phyloP scores from a whole-genome alignment of 2,113 vertebrate genomes.

The Phainopepla nitens region DNA sequence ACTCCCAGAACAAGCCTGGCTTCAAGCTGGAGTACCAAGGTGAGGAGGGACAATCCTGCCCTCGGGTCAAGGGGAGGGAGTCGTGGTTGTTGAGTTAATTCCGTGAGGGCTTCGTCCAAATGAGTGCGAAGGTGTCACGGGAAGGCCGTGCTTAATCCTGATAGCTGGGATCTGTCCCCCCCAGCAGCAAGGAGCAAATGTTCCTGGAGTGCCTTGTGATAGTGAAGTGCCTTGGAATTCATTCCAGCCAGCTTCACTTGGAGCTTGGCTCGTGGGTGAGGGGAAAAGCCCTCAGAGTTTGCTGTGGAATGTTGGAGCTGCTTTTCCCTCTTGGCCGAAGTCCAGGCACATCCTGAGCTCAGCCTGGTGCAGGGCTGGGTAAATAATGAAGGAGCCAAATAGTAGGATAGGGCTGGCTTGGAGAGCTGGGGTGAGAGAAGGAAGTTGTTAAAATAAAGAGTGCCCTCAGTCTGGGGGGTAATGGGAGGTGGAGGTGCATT shows the following conservation, averaged over 20 bases:
- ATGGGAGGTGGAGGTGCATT: background rate
- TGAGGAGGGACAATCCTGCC: background rate
- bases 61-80: background rate
- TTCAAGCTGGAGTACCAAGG: constrained; percentile 97
- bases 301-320: background rate
- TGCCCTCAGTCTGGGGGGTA: no score
- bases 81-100: fast-evolving
- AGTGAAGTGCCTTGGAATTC: background rate
- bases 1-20: constrained; percentile 95
- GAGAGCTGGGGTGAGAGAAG: background rate
- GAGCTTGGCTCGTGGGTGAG: background rate
- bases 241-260: background rate
- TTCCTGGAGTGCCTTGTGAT: background rate
- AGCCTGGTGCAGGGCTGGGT: background rate
- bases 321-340: background rate
- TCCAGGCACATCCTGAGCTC: background rate
- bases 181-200: fast-evolving
- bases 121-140: background rate
- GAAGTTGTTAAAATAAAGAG: background rate
- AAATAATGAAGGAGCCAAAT: background rate
- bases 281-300: background rate
- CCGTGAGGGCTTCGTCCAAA: fast-evolving
- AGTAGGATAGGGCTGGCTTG: background rate
- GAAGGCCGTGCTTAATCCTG: background rate
- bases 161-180: background rate